phyloP scores from a whole-genome alignment of 2,113 vertebrate genomes.

The Mormyrus iriodes region DNA sequence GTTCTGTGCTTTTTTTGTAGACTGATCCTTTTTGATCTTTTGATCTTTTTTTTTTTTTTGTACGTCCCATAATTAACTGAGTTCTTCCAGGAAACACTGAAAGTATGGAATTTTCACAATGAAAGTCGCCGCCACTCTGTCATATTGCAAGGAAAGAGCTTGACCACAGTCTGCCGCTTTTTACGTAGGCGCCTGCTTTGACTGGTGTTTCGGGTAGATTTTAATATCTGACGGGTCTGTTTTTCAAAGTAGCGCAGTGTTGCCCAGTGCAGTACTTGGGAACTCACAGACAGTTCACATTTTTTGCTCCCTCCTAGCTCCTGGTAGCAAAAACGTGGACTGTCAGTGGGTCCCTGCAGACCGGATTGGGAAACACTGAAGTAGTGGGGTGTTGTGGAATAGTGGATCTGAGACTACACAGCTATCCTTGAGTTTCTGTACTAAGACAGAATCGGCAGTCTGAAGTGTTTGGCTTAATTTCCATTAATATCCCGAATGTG shows the following conservation, averaged over 20 bases:
- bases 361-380: neutral
- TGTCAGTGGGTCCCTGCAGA: neutral
- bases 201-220: neutral
- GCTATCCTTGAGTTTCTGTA: neutral
- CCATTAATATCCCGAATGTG: neutral
- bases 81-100: neutral
- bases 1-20: neutral
- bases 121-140: neutral
- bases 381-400: neutral
- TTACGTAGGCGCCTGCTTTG: neutral
- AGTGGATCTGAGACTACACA: neutral
- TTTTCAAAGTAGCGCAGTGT: neutral
- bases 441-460: too few relatives aligned
- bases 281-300: too few relatives aligned
- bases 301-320: too few relatives aligned
- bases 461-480: neutral
- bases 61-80: neutral
- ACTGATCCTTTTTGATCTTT: neutral
- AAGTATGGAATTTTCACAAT: neutral
- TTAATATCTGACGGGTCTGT: neutral
- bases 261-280: neutral
- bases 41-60: neutral
- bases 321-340: neutral
- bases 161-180: neutral
- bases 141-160: neutral